phyloP scores from a whole-genome alignment of 2,888 invertebrate species.

The Unio delphinus region DNA sequence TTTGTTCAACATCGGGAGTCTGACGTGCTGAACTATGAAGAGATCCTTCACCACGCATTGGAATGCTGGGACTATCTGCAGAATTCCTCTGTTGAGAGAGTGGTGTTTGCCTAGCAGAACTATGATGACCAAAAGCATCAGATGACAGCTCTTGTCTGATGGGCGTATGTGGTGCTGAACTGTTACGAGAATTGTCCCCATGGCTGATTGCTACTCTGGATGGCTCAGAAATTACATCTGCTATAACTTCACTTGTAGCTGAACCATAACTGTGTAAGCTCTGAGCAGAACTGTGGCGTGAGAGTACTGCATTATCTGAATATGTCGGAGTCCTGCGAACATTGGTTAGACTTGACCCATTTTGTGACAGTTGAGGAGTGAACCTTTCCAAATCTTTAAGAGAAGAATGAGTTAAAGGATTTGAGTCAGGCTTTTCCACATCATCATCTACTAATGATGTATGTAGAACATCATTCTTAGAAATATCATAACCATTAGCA shows the following conservation, averaged over 20 bases:
- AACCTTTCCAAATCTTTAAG: constrained; percentile 2
- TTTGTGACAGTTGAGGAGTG: neutral
- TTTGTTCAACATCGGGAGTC: constrained; percentile 30
- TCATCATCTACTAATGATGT: constrained; percentile 31
- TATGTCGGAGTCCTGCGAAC: constrained; percentile 25
- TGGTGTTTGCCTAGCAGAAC: constrained; percentile 37
- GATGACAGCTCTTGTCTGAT: constrained; percentile 10
- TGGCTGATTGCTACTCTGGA: neutral
- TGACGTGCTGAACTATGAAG: constrained; percentile 23
- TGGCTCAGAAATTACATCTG: no score
- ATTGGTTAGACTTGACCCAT: no score
- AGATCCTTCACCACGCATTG: constrained; percentile 7
- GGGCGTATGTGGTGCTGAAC: constrained; percentile 30
- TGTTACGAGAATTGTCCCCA: constrained; percentile 4
- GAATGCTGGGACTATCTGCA: no score
- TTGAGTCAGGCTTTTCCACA: constrained; percentile 22
- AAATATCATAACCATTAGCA: constrained; percentile 7
- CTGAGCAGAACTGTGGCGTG: constrained; percentile 37
- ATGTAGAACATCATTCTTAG: constrained; percentile 10
- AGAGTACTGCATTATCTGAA: constrained; percentile 31
- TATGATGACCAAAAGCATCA: constrained; percentile 14
- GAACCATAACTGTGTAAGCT: no score
- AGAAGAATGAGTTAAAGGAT: constrained; percentile 16
- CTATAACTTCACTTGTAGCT: no score
- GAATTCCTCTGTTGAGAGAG: no score